Percentiles rank a stretch among this genome's conserved stretches.
phyloP scores from a whole-genome alignment of 2,113 vertebrate species.

The Columbina picui region DNA sequence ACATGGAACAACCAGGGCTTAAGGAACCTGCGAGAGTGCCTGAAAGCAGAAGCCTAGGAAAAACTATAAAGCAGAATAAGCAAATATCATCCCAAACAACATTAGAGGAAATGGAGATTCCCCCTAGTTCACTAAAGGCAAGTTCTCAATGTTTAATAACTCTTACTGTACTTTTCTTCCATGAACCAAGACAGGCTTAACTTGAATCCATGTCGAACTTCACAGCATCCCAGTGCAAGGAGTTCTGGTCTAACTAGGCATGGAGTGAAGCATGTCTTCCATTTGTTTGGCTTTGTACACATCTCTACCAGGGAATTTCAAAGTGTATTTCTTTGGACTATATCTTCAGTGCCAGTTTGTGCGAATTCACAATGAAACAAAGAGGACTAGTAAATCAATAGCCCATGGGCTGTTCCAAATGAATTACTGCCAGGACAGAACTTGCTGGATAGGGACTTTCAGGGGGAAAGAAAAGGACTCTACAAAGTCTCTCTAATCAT shows the following conservation, averaged over 20 bases:
- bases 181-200: background rate
- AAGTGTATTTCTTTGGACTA: background rate
- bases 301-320: background rate
- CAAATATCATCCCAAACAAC: background rate
- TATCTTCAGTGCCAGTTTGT: background rate
- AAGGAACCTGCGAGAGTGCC: background rate
- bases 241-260: background rate
- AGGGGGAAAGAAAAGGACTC: background rate
- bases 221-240: background rate
- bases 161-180: background rate
- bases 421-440: background rate
- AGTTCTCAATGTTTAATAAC: background rate
- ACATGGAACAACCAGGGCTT: background rate
- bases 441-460: background rate
- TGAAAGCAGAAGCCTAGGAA: background rate
- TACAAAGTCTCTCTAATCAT: background rate
- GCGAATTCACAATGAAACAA: background rate
- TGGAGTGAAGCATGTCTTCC: background rate
- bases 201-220: background rate
- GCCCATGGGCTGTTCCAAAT: rapidly evolving
- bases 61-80: background rate
- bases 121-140: background rate
- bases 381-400: background rate
- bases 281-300: background rate
- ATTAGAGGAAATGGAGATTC: background rate